Evolutionary conservation across 2,888 invertebrate species (phyloP).

Genomic region (Leucoptera coffeella): DNA sequence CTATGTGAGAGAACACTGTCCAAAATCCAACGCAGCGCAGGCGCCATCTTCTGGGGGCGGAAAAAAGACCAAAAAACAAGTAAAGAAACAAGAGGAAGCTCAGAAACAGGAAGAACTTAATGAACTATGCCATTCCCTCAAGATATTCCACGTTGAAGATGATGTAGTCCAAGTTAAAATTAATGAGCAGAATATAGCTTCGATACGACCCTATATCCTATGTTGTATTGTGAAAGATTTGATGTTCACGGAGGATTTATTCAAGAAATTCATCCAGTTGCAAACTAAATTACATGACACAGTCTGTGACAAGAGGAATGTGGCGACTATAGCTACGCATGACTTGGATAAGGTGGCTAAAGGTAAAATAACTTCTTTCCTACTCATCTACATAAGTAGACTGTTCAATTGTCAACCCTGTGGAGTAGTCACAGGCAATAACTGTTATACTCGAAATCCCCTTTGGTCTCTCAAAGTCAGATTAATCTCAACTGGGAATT

Average conservation of each 20-base stretch:
- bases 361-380: constrained; percentile 32
- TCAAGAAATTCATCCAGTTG: constrained; percentile 72
- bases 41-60: constrained; percentile 17
- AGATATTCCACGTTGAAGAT: constrained; percentile 43
- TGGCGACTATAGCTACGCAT: constrained; percentile 80
- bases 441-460: too few species aligned
- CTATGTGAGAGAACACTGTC: constrained; percentile 64
- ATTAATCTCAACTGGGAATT: too few species aligned
- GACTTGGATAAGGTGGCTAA: constrained; percentile 61
- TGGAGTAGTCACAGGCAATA: too few species aligned
- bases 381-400: too few species aligned
- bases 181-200: constrained; percentile 48
- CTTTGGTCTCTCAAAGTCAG: too few species aligned
- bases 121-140: constrained; percentile 29
- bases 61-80: constrained; percentile 19
- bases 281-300: constrained; percentile 74
- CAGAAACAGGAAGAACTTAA: constrained; percentile 15
- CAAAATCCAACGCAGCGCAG: constrained; percentile 22
- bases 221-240: constrained; percentile 66
- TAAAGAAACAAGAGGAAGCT: constrained; percentile 27
- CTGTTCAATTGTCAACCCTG: too few species aligned
- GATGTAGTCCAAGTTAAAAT: constrained; percentile 42
- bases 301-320: constrained; percentile 70
- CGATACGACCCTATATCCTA: constrained; percentile 63
- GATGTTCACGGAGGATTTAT: constrained; percentile 54